These are phyloP conservation scores for Trachemys scripta DNA, from an alignment of 2,113 vertebrate genomes.

Conservation along the genomic window DNA sequence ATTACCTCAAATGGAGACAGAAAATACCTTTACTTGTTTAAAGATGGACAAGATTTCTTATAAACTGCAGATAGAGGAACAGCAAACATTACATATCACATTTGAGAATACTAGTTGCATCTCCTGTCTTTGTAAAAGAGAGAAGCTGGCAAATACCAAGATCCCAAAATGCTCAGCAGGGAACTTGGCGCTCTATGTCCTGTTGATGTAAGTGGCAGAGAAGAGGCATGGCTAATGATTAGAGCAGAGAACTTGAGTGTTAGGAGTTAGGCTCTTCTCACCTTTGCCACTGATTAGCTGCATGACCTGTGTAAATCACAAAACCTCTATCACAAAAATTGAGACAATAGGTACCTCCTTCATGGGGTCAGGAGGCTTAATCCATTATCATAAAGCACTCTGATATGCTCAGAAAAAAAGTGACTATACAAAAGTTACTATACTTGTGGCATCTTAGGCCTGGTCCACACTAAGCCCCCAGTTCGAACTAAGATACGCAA, in stretches of 20 bases:
- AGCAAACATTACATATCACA: background rate
- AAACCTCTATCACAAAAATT: background rate
- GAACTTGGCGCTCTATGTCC: background rate
- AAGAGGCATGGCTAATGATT: background rate
- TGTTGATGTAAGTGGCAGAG: background rate
- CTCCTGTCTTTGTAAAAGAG: background rate
- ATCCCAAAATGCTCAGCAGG: background rate
- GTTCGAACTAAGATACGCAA: too few relatives aligned
- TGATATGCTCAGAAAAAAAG: background rate
- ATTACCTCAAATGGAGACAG: background rate
- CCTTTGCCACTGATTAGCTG: background rate
- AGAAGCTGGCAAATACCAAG: background rate
- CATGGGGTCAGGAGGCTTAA: background rate
- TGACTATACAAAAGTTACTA: background rate
- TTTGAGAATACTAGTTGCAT: background rate
- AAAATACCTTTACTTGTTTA: background rate
- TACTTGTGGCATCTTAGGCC: too few relatives aligned
- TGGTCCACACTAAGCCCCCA: too few relatives aligned
- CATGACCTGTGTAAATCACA: background rate
- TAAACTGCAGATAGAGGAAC: background rate
- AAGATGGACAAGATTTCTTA: background rate
- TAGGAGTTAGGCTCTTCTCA: background rate
- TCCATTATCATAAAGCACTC: background rate
- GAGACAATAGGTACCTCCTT: background rate
- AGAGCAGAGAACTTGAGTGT: background rate